Evolutionary conservation across 1,140 invertebrate species (phyloP).

Genomic region (Panagrolaimus sp.): DNA sequence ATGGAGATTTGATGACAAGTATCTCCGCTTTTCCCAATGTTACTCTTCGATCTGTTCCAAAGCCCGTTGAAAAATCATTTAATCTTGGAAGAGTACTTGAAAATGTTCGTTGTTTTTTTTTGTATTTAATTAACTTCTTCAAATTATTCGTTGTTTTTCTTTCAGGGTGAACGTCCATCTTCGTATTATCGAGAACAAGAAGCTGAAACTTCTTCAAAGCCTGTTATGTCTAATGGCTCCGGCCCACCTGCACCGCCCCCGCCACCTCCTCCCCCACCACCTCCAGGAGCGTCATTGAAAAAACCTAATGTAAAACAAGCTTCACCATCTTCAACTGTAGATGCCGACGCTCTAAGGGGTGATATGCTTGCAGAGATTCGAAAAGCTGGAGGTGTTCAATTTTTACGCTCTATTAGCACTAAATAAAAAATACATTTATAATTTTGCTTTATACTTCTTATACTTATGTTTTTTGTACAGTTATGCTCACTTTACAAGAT

Average conservation of each 20-base stretch:
- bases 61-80: constrained; percentile 6
- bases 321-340: not conserved
- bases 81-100: constrained; percentile 7
- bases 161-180: not conserved
- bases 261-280: not conserved
- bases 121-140: not conserved
- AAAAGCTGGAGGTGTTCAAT: not conserved
- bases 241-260: not conserved
- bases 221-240: no score
- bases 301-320: not conserved
- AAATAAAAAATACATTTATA: not conserved
- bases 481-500: no score
- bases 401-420: not conserved
- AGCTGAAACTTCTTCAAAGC: no score
- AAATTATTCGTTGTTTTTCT: no score
- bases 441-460: no score
- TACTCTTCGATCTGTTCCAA: not conserved
- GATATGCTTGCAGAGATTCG: constrained; percentile 8
- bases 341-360: not conserved
- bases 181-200: not conserved
- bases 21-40: not conserved
- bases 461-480: no score
- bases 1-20: not conserved
- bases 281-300: not conserved
- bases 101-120: not conserved